These are phyloP conservation scores for Prionailurus bengalensis DNA, from an alignment of 2,113 vertebrate genomes.

Conservation along the genomic window DNA sequence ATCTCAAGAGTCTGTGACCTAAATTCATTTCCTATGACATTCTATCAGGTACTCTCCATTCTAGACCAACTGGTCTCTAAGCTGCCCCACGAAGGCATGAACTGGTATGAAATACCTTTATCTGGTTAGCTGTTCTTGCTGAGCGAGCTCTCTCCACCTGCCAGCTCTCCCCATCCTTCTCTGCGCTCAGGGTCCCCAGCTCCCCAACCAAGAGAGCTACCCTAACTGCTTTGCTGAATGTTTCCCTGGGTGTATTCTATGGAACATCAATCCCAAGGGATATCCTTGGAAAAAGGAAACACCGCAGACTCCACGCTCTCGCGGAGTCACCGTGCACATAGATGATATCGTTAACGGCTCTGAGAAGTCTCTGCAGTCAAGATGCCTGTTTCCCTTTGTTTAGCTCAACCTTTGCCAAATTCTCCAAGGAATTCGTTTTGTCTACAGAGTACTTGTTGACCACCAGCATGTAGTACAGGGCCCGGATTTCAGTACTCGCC, in stretches of 20 bases:
- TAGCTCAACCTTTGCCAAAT: neutral
- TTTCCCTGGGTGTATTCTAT: conserved; percentile 7
- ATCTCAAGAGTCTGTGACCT: neutral
- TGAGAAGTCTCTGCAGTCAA: neutral
- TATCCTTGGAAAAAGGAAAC: conserved; percentile 11
- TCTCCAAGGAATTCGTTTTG: neutral
- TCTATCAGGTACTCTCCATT: neutral
- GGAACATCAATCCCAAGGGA: conserved; percentile 22
- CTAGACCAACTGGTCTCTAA: neutral
- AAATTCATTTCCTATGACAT: neutral
- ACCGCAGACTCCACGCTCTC: neutral
- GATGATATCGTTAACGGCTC: neutral
- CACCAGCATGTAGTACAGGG: neutral
- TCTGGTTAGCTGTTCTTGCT: neutral
- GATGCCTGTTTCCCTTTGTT: neutral
- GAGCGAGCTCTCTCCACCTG: neutral
- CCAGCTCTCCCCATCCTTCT: neutral
- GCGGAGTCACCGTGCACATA: neutral
- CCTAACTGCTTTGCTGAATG: neutral
- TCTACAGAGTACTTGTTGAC: neutral
- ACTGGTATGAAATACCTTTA: neutral
- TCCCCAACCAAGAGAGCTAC: neutral
- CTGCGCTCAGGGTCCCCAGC: neutral
- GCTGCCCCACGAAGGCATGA: neutral
- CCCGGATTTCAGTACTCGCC: neutral